These are phyloP conservation scores for Aquatica leii DNA, from an alignment of 2,888 invertebrate species.

Conservation along the genomic window DNA sequence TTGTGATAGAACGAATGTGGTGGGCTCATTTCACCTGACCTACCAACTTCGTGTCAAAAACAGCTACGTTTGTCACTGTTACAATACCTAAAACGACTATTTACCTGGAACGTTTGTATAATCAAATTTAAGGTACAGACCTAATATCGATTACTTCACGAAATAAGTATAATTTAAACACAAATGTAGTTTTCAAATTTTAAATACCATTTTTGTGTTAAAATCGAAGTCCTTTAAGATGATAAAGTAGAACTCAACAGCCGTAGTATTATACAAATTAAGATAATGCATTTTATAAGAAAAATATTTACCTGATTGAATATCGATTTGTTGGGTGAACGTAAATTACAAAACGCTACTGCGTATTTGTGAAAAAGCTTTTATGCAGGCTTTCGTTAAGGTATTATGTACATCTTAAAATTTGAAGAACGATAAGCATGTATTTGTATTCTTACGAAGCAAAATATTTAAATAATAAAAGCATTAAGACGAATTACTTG, in stretches of 20 bases:
- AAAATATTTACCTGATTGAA: constrained; percentile 38
- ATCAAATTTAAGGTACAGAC: constrained; percentile 4
- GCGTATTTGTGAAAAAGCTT: constrained; percentile 26
- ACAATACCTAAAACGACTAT: constrained; percentile 37
- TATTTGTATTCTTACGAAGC: background rate
- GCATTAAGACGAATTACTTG: constrained; percentile 3
- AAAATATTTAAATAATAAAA: constrained; percentile 10
- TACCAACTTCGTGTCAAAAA: constrained; percentile 37
- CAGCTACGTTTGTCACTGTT: constrained; percentile 36
- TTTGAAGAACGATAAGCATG: no score
- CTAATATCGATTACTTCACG: background rate
- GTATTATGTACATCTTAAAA: constrained; percentile 5
- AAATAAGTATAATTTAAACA: background rate
- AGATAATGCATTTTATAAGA: no score
- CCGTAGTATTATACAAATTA: no score
- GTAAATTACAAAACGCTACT: constrained; percentile 27
- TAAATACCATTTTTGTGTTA: no score
- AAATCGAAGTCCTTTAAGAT: no score
- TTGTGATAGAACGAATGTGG: constrained; percentile 41
- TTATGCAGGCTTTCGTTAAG: constrained; percentile 26
- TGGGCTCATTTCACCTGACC: constrained; percentile 42
- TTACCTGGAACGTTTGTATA: constrained; percentile 28
- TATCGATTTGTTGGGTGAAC: constrained; percentile 34
- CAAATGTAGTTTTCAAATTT: background rate
- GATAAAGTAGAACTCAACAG: no score